Conservation (phyloP, 2,113 vertebrate species). For the Pampusana beccarii region DNA sequence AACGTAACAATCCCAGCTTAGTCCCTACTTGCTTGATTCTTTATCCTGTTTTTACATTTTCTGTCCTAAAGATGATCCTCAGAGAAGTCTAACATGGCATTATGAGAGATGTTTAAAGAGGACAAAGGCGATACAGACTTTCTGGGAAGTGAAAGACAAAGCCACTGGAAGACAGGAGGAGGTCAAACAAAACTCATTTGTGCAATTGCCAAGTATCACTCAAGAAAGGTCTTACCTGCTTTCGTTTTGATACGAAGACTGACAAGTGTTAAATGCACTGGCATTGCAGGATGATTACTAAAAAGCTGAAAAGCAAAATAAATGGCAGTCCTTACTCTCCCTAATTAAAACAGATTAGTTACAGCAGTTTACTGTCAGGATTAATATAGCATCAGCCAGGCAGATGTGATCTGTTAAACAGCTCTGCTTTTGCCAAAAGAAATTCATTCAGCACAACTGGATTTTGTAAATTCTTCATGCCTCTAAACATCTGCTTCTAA, state of each 20-base stretch:
- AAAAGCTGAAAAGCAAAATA: background rate
- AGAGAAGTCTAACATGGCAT: background rate
- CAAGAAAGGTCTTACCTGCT: background rate
- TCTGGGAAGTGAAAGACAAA: background rate
- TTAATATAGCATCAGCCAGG: slow-evolving; percentile 2
- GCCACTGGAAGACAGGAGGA: background rate
- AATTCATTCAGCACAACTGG: background rate
- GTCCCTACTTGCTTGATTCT: background rate
- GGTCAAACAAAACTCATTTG: background rate
- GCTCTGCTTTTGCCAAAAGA: background rate
- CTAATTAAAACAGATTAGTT: slow-evolving; percentile 50
- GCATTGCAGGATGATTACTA: background rate
- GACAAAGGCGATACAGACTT: background rate
- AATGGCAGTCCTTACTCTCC: background rate
- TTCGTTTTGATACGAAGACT: background rate
- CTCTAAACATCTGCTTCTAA: background rate
- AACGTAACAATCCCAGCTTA: background rate
- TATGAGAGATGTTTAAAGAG: background rate
- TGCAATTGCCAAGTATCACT: background rate
- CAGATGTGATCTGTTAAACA: slow-evolving; percentile 24
- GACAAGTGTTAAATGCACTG: background rate
- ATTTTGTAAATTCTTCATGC: background rate
- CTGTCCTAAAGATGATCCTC: background rate
- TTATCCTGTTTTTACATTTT: background rate
- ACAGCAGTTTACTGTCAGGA: slow-evolving; percentile 2